Conservation (phyloP, 1,140 invertebrate genomes). For the Calliopsis andreniformis region DNA sequence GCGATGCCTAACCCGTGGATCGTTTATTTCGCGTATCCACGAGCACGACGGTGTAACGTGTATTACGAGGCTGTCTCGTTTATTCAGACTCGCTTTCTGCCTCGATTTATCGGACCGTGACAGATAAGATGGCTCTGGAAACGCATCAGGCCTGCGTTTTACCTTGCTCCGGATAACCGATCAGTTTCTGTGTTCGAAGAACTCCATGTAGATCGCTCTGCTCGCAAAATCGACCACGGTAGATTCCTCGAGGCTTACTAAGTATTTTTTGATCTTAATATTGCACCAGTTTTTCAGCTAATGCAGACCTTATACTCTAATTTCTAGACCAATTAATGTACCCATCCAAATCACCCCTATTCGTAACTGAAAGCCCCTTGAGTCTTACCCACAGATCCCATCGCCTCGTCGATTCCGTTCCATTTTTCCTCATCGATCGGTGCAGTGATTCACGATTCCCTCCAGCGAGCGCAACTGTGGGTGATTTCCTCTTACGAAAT, state of each 20-base stretch:
- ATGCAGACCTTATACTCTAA: too few relatives aligned
- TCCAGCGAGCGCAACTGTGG: constrained; percentile 26
- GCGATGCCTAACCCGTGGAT: constrained; percentile 43
- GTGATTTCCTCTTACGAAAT: constrained; percentile 46
- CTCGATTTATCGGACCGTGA: constrained; percentile 49
- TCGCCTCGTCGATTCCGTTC: too few relatives aligned
- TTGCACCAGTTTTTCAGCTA: too few relatives aligned
- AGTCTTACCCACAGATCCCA: too few relatives aligned
- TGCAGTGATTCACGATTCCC: constrained; percentile 22
- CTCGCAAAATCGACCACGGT: too few relatives aligned
- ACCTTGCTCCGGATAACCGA: constrained; percentile 7
- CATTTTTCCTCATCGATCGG: too few relatives aligned
- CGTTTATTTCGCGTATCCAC: constrained; percentile 57
- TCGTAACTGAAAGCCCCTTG: too few relatives aligned
- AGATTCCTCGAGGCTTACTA: too few relatives aligned
- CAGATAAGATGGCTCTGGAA: constrained; percentile 43
- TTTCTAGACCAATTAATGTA: too few relatives aligned
- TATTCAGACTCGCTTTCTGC: constrained; percentile 49
- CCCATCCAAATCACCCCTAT: too few relatives aligned
- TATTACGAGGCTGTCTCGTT: constrained; percentile 56
- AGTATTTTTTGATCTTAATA: too few relatives aligned
- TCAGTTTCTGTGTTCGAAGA: background rate
- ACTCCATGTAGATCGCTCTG: too few relatives aligned
- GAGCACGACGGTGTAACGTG: constrained; percentile 37
- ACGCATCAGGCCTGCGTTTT: constrained; percentile 34